Evolutionary conservation across 2,888 invertebrate species (phyloP), one percentile per base, ranked within the genome.

Genomic region (Philhelius pedissequus): DNA sequence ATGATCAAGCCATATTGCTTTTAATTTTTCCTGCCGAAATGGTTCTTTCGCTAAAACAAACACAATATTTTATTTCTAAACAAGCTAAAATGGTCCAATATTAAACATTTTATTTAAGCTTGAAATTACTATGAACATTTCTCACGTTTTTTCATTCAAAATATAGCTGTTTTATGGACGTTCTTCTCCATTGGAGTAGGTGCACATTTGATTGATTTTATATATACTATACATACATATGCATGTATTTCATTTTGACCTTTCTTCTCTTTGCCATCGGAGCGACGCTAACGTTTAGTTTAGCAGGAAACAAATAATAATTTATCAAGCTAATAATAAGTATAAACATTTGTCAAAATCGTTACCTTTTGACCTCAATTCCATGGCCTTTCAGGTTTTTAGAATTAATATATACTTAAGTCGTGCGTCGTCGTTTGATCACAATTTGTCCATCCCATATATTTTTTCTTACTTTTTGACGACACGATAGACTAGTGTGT

Each of bases 341-440:
- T 43, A 30, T 2, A 43, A 11, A 43, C 15, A 40, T 60, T 60
- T 27, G 27, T 60, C 40, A 60, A 62, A 62, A 62, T 62, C 43
- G 43, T 15, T 27, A 43, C 40, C 30, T 30, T 43, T 18, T 43
- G 62, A 30, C 62, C 62, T 62, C 43, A 43, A 62, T 62, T 13
- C 27, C 27, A 20, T 43, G 27, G 27, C 11, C 62, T 27, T 30
- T 62, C 1, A 35, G n/a, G 25, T 22, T 38, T 43, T 8, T 13
- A 25, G 25, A 43, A 1, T n/a, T n/a, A n/a, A n/a, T n/a, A 27
- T 43, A 62, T 43, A 43, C 58, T 58, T 5, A 56, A 43, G 62
- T 43, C 38, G 38, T 58, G 62, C 38, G 38, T 58, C 38, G 9
- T 62, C 20, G 43, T n/a, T n/a, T n/a, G 62, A 62, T 62, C 43